These are phyloP conservation scores for Octopus sinensis DNA, from an alignment of 1,140 invertebrate species.

Conservation along the genomic window DNA sequence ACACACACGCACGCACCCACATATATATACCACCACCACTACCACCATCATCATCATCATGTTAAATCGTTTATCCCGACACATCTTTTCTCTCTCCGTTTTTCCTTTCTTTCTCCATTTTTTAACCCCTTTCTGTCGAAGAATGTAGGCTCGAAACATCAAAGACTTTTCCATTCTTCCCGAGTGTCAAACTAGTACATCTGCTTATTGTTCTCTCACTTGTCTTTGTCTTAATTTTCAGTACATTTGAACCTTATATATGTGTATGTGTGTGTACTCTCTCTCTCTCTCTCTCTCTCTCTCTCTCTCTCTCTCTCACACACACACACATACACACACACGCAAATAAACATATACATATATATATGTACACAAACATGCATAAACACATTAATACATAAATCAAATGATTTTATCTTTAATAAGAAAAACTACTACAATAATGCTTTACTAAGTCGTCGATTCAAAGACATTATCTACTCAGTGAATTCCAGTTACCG, in stretches of 20 bases:
- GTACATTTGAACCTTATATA: background rate
- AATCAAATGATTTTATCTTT: too few species aligned
- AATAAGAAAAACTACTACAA: too few species aligned
- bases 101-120: background rate
- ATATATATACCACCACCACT: background rate
- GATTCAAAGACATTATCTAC: too few species aligned
- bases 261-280: background rate
- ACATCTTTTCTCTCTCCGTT: background rate
- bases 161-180: too few species aligned
- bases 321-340: background rate
- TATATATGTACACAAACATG: slow-evolving; percentile 25
- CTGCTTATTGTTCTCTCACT: too few species aligned
- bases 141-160: too few species aligned
- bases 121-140: background rate
- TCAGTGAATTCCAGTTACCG: too few species aligned
- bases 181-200: too few species aligned
- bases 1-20: background rate
- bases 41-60: too few species aligned
- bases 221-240: too few species aligned
- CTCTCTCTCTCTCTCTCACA: background rate
- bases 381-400: background rate
- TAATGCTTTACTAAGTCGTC: too few species aligned
- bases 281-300: background rate
- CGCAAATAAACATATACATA: slow-evolving; percentile 16
- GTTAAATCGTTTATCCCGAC: too few species aligned